These are phyloP conservation scores for Erannis defoliaria DNA, from an alignment of 2,888 invertebrate species.

Conservation along the genomic window DNA sequence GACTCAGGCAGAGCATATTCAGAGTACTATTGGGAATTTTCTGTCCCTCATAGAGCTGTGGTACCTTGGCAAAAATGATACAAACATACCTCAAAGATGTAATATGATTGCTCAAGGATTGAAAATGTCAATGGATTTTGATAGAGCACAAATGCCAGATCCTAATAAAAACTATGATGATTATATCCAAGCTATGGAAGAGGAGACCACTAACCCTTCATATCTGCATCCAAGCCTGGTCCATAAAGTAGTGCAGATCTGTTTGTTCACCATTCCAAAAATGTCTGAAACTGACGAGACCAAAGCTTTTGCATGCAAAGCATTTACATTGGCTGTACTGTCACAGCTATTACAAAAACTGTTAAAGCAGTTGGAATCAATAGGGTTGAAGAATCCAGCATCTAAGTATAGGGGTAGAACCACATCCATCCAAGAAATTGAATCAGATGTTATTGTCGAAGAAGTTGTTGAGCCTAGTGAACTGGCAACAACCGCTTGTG, in stretches of 20 bases:
- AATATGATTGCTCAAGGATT: conserved; percentile 90
- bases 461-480: conserved; percentile 42
- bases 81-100: conserved; percentile 89
- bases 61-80: conserved; percentile 88
- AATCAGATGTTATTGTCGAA: conserved; percentile 40
- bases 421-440: conserved; percentile 44
- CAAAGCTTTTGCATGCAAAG: conserved; percentile 93
- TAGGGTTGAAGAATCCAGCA: conserved; percentile 81
- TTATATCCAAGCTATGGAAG: conserved; percentile 78
- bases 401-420: conserved; percentile 63
- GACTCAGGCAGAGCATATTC: conserved; percentile 81
- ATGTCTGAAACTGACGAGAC: conserved; percentile 90
- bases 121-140: conserved; percentile 89
- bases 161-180: conserved; percentile 84
- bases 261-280: conserved; percentile 93
- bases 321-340: conserved; percentile 93
- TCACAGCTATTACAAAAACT: conserved; percentile 89
- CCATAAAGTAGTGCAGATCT: conserved; percentile 93
- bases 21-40: conserved; percentile 80
- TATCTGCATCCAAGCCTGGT: conserved; percentile 89
- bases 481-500: conserved; percentile 25
- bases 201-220: conserved; percentile 83
- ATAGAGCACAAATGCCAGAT: conserved; percentile 79
- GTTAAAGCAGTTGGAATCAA: conserved; percentile 72
- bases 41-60: conserved; percentile 88